Base-by-base conservation (phyloP, 92 coral and sea anemone genomes). In the Muricea muricata region DNA sequence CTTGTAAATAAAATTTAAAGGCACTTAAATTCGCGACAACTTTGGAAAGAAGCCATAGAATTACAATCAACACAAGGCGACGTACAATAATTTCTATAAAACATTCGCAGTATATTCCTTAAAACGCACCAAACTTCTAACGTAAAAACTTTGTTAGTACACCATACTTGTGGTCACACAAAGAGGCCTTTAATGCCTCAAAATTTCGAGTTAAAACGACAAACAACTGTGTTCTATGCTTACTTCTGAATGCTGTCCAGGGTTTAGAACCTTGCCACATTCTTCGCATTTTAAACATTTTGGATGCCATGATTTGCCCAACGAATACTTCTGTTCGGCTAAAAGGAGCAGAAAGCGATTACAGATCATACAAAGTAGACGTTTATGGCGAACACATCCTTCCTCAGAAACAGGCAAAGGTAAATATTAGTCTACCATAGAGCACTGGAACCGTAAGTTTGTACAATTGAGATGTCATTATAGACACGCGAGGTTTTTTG, bases 231-330 rank as follows among this genome's bases (percentile, higher is more conserved):
- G 42, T 46, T 12, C 23, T 37, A 37, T 4, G 9, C 35, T 61
- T 73, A 93, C 99, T 94, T 97, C 99, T 0, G 99, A 97, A 83
- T 97, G 99, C 54, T 97, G 99, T 15, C 99, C 99, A 0, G 99
- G 99, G 79, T 97, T 97, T 74, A 97, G 86, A 7, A 95, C 76
- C 81, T 94, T 97, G 29, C 99, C 98, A 71, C 99, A 97, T 82
- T 97, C 99, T 60, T 97, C 98, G 65, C 99, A 97, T 71, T 97
- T 83, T 41, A 97, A 81, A 82, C 99, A 97, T 20, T 91, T 88
- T 8, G 99, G 99, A 75, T 97, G 99, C 99, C 99, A 97, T 4
- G 87, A 93, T 85, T 97, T 97, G 24, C 99, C 99, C 25, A 97
- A 85, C 11, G 98, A 95, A 78, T 95, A 90, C 85, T 91, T 91